Conservation (phyloP, 2,888 invertebrate species). For the Acronicta aceris region DNA sequence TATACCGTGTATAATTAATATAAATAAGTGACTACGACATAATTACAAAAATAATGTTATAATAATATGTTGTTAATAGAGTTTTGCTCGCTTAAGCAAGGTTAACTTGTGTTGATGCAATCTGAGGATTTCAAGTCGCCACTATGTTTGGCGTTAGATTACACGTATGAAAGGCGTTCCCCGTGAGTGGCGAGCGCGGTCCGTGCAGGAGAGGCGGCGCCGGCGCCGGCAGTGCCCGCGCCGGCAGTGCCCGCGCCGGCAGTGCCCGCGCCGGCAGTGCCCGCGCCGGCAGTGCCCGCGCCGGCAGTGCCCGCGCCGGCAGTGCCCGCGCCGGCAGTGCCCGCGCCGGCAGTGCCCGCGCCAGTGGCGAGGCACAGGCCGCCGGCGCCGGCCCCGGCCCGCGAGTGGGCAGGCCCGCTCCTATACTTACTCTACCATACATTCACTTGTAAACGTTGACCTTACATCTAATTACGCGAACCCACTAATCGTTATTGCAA, state of each 20-base stretch:
- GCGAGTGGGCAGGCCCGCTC: slow-evolving; percentile 53
- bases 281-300: too few species aligned
- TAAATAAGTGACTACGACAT: too few species aligned
- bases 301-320: too few species aligned
- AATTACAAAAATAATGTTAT: too few species aligned
- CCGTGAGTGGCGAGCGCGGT: background rate
- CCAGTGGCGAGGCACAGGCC: too few species aligned
- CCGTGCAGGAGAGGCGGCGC: too few species aligned
- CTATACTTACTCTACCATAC: slow-evolving; percentile 11
- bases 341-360: too few species aligned
- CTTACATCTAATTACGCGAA: slow-evolving; percentile 10
- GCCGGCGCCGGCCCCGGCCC: slow-evolving; percentile 4
- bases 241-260: slow-evolving; percentile 53
- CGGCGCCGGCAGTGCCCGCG: too few species aligned
- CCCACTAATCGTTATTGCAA: slow-evolving; percentile 16
- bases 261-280: too few species aligned
- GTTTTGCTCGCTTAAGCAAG: background rate
- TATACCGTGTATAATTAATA: too few species aligned
- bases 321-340: too few species aligned
- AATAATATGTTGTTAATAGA: background rate
- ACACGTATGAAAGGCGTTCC: background rate
- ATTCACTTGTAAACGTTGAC: slow-evolving; percentile 35
- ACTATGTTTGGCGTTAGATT: background rate
- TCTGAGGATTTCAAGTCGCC: background rate
- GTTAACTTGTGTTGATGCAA: background rate